These are phyloP conservation scores for Emesis furor DNA, from an alignment of 2,888 invertebrate species.

Conservation along the genomic window DNA sequence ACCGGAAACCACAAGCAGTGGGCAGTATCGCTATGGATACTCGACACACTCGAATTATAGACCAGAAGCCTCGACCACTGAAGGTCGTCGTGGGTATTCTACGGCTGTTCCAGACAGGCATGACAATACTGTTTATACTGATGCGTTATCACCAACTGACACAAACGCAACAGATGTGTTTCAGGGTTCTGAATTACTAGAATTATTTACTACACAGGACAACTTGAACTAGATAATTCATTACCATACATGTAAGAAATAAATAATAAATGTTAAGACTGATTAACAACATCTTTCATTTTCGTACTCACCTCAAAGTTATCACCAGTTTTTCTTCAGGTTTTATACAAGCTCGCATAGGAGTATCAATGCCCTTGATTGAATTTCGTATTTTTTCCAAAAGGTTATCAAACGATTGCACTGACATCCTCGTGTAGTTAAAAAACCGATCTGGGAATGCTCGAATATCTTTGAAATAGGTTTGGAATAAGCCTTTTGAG, in stretches of 20 bases:
- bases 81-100: constrained; percentile 68
- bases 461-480: constrained; percentile 72
- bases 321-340: constrained; percentile 74
- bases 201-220: constrained; percentile 72
- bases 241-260: constrained; percentile 71
- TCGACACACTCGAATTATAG: constrained; percentile 74
- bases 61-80: constrained; percentile 73
- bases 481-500: constrained; percentile 73
- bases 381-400: constrained; percentile 31
- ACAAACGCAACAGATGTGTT: constrained; percentile 76
- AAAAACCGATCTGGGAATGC: constrained; percentile 74
- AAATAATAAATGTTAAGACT: constrained; percentile 69
- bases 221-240: constrained; percentile 56
- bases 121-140: constrained; percentile 63
- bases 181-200: constrained; percentile 76
- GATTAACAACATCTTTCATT: constrained; percentile 51
- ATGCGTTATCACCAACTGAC: constrained; percentile 75
- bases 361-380: constrained; percentile 73
- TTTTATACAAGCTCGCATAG: constrained; percentile 70
- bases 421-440: too few species aligned
- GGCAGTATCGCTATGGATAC: constrained; percentile 70
- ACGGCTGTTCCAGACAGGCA: constrained; percentile 43
- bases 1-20: constrained; percentile 69
- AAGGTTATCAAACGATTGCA: too few species aligned
- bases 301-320: constrained; percentile 73